These are phyloP conservation scores for Neodontobutis hainanensis DNA, from an alignment of 2,113 vertebrate species.

Conservation along the genomic window DNA sequence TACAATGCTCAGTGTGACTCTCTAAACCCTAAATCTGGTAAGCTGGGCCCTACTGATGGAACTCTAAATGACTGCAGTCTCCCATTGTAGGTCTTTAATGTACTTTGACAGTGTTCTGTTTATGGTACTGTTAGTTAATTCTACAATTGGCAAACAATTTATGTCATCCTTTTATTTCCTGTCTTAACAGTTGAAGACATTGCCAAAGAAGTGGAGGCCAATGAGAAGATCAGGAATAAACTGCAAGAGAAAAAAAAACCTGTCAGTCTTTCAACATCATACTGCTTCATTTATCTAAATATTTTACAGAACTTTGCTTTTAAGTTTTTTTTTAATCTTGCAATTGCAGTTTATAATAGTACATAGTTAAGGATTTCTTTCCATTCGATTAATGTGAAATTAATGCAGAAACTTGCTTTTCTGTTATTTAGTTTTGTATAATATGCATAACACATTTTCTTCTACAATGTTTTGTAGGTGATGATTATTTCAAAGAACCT, in stretches of 20 bases:
- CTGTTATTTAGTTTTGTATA: too few species aligned
- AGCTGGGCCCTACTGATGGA: too few species aligned
- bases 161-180: slow-evolving; percentile 29
- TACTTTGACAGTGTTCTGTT: too few species aligned
- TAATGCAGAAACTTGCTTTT: too few species aligned
- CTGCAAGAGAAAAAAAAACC: slow-evolving; percentile 76
- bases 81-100: too few species aligned
- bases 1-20: slow-evolving; percentile 94
- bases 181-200: slow-evolving; percentile 86
- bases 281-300: background rate
- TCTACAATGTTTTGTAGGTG: slow-evolving; percentile 73
- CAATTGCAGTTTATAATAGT: too few species aligned
- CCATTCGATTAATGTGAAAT: too few species aligned
- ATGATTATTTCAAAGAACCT: slow-evolving; percentile 90
- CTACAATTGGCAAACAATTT: slow-evolving; percentile 15
- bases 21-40: slow-evolving; percentile 88
- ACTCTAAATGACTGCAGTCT: too few species aligned
- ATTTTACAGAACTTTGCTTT: background rate
- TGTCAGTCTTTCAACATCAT: slow-evolving; percentile 58
- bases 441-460: slow-evolving; percentile 32
- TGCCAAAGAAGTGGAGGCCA: slow-evolving; percentile 87
- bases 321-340: too few species aligned
- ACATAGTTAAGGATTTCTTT: too few species aligned
- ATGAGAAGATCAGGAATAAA: slow-evolving; percentile 84
- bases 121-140: background rate